Base-by-base conservation (phyloP, 1,140 invertebrate species). In the Asobara japonica region DNA sequence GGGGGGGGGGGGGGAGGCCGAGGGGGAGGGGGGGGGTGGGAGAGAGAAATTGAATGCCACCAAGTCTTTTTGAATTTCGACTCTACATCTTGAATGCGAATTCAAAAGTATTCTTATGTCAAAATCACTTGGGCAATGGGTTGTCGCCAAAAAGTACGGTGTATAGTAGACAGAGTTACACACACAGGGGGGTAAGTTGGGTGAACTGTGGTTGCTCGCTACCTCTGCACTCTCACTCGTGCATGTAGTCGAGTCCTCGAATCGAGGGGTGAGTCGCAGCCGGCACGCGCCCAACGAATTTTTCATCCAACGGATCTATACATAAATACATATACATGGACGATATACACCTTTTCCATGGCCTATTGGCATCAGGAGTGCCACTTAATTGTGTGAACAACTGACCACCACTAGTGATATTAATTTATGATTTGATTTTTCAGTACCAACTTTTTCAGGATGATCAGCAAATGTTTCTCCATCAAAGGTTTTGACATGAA, bases 261-360 rank as follows among this genome's bases (percentile, higher is more conserved):
- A 48, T 69, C 73, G 76, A 80, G 80, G 80, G 81, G 79, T 77
- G 74, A 78, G 74, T 76, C 76, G 78, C 80, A 83, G 79, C 79
- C 79, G 80, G 79, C 81, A 82, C 81, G 81, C 76, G 79, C 77
- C 78, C 76, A 83, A 83, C 81, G 81, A 83, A 83, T 83, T 81
- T 82, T 83, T 83, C 78, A 83, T 76, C 76, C 77, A 82, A 82
- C 80, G 80, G 77, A 82, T 79, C 29, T n/a, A 70, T 36, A 71
- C 64, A 62, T 67, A 67, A 27, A 70, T 36, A 71, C 64, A 62
- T 67, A 67, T 45, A 45, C 36, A 66, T 72, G 45, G 67, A 65
- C 45, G 33, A 16, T 18, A 65, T 30, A 31, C 60, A 31, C 13
- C 25, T 62, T 62, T 62, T 62, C 41, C 22, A 18, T 20, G 8